phyloP scores from a whole-genome alignment of 2,797 vertebrate genomes.

The Myioborus melanocephalus region DNA sequence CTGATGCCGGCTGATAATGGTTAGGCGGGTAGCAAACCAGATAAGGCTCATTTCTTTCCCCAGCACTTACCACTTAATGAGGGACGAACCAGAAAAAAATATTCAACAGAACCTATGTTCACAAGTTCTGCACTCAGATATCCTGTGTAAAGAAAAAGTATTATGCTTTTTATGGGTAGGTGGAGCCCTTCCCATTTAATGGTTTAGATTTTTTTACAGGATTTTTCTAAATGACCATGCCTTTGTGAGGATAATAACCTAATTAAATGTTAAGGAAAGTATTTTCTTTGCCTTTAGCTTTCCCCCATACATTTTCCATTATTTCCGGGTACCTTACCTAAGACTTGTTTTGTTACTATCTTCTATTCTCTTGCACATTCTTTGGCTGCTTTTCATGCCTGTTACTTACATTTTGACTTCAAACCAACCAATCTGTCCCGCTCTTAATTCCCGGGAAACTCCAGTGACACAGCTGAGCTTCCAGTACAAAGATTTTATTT shows the following conservation, averaged over 20 bases:
- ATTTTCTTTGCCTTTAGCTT: not conserved
- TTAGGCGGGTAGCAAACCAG: constrained; percentile 30
- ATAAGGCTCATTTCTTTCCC: constrained; percentile 21
- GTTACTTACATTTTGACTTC: not conserved
- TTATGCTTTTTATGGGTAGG: not conserved
- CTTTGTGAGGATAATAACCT: not conserved
- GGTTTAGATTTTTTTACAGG: not conserved
- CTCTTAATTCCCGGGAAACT: not conserved
- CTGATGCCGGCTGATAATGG: constrained; percentile 45
- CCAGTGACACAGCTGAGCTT: not conserved
- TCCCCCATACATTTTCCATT: not conserved
- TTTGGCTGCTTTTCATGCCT: not conserved
- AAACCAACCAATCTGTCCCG: not conserved
- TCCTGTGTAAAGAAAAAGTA: not conserved
- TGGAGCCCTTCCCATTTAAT: not conserved
- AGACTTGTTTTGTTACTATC: not conserved
- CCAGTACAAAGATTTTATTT: not conserved
- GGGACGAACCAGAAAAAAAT: not conserved
- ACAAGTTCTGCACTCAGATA: not conserved
- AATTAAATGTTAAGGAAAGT: not conserved
- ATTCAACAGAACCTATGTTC: not conserved
- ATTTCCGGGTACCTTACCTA: not conserved
- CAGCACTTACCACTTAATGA: not conserved
- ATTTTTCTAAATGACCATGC: not conserved
- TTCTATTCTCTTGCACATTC: not conserved